Evolutionary conservation across 2,113 vertebrate genomes (phyloP).

Genomic region (Datnioides undecimradiatus): DNA sequence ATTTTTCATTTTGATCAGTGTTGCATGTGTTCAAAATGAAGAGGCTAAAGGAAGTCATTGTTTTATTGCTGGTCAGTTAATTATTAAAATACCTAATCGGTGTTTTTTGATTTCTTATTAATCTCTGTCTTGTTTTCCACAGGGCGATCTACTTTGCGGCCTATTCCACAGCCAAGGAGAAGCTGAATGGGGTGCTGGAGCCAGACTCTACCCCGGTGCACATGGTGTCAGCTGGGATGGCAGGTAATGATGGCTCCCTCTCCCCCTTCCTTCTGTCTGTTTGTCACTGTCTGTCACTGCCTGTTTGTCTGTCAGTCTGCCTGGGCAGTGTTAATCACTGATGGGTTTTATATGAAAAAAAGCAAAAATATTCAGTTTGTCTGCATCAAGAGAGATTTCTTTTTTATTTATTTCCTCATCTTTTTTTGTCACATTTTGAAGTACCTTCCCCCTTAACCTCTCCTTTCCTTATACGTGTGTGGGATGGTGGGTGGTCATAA

Average conservation of each 20-base stretch:
- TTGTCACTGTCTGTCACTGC: constrained; percentile 34
- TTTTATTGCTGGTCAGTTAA: neutral
- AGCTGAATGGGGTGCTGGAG: constrained; percentile 91
- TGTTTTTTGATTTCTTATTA: neutral
- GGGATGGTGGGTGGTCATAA: constrained; percentile 26
- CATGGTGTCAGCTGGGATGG: constrained; percentile 96
- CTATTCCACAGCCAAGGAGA: constrained; percentile 97
- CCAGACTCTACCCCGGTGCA: constrained; percentile 97
- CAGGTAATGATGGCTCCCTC: constrained; percentile 89
- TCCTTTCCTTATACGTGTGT: constrained; percentile 27
- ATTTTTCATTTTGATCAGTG: neutral
- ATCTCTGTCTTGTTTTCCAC: constrained; percentile 28
- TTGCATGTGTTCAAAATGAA: neutral
- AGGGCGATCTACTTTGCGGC: constrained; percentile 99
- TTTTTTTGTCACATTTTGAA: constrained; percentile 35
- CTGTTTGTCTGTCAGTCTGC: constrained; percentile 51
- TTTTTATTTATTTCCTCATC: constrained; percentile 25
- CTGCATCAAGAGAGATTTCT: constrained; percentile 42
- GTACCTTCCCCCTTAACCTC: neutral
- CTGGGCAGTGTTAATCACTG: constrained; percentile 57
- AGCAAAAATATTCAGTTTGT: constrained; percentile 40
- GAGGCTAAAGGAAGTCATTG: neutral
- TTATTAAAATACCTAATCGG: no score
- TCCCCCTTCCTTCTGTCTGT: constrained; percentile 48
- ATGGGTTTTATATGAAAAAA: constrained; percentile 49